Evolutionary conservation across 1,140 invertebrate species (phyloP), one percentile per base, ranked within the genome.

Genomic region (Panagrolaimus sp.): DNA sequence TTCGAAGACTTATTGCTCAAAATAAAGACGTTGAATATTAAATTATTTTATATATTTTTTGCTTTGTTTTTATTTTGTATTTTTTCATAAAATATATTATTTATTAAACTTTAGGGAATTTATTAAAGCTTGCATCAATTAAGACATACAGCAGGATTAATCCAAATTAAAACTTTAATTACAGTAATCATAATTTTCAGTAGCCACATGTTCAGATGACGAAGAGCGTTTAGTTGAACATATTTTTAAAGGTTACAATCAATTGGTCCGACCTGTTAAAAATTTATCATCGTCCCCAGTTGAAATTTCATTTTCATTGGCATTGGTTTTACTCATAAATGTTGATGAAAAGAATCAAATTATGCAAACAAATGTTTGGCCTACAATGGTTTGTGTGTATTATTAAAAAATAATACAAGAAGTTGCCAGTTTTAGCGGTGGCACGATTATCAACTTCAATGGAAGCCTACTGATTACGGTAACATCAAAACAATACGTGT

Each of bases 301-400:
- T 69, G 90, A 92, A 84, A 93, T 99, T 71, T 88, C 90, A 81
- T 98, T 98, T 85, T 93, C 93, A 71, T 88, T 98, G 65, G 94
- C 94, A 71, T 93, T 99, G 83, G 94, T 98, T 76, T 94, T 98
- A 86, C 89, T 98, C 71, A 98, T 99, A 85, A 97, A 95, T 85
- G 93, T 98, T 87, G 75, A 80, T 63, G 80, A 82, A 62, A 80
- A 80, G 63, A 82, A 82, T 55, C 81, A 82, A 69, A 77, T 82
- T 26, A 82, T 82, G 79, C 81, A 82, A 63, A 81, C 80, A 17
- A 82, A 83, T 63, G 80, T 72, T 15, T 76, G 74, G 74, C 72
- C 72, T n/a, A 76, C 75, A 65, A 69, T 76, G 74, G 72, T 71
- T 14, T 24, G 43, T 67, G 24, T 58, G 14, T 8, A 7, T 24